Base-by-base conservation (phyloP, 2,113 vertebrate species). In the Rhinolophus sinicus region DNA sequence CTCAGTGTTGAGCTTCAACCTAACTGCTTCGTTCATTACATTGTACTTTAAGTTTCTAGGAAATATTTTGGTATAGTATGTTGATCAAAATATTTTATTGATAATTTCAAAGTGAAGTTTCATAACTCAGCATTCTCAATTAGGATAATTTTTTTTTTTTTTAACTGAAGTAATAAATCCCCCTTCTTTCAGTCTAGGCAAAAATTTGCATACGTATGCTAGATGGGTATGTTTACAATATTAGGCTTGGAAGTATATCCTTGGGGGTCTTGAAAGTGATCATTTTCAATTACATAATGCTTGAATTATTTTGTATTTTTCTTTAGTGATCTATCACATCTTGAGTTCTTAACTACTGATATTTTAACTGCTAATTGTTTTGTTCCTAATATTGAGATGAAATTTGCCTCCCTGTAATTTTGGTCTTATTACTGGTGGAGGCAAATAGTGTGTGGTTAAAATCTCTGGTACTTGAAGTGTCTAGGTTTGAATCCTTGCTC, bases 301-400 rank as follows among this genome's bases (percentile, higher is more conserved):
- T 90, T 91, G 54, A 52, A 72, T 9, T 92, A 28, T 86, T 81
- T 85, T n/a, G 30, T 50, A 52, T 82, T 90, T 93, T 93, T 76
- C 11, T 76, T 95, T 89, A n/a, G 11, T 77, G n/a, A 56, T 69
- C 8, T 77, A 15, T 75, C 47, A 81, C 10, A 30, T 54, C 60
- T 83, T 35, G 28, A 75, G n/a, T 95, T 88, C 26, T 90, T 24
- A 64, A 40, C 83, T 87, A 64, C 38, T 85, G 56, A 84, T 80
- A 40, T 50, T 73, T 87, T 93, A 93, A 93, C 21, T 90, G 69
- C 44, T 93, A 38, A 83, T 92, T 87, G 35, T 93, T 85, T 80
- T 87, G 13, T 92, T 83, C 24, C 64, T 78, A 50, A 19, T 16
- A 38, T 77, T 83, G 15, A 72, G 58, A 54, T 88, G 38, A 92